phyloP scores from a whole-genome alignment of 1,140 invertebrate species.

The Homalodisca vitripennis region DNA sequence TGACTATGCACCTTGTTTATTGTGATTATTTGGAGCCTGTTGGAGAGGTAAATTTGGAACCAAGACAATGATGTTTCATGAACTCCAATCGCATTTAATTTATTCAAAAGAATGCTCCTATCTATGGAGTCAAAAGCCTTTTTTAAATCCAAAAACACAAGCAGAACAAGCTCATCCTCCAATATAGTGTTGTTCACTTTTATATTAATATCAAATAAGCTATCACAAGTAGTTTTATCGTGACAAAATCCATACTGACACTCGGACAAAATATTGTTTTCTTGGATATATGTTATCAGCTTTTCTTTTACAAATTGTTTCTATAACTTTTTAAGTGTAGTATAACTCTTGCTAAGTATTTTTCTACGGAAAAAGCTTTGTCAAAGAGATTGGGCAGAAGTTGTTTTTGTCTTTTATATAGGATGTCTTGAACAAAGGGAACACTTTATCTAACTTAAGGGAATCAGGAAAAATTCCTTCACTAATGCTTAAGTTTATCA shows the following conservation, averaged over 20 bases:
- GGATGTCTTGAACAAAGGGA: background rate
- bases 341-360: background rate
- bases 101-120: background rate
- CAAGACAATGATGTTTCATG: too few relatives aligned
- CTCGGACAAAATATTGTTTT: background rate
- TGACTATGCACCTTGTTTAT: too few relatives aligned
- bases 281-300: too few relatives aligned
- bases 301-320: too few relatives aligned
- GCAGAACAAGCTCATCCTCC: background rate
- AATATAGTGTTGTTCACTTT: background rate
- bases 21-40: too few relatives aligned
- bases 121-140: background rate
- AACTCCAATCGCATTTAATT: too few relatives aligned
- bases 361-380: background rate
- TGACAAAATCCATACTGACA: background rate
- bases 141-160: background rate
- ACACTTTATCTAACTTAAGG: background rate
- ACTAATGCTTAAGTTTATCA: too few relatives aligned
- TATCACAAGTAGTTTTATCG: background rate
- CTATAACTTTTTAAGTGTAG: too few relatives aligned
- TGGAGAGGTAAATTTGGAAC: too few relatives aligned
- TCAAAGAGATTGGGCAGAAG: background rate
- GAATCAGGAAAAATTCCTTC: background rate
- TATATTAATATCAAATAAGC: background rate
- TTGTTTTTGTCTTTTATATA: background rate